phyloP scores from a whole-genome alignment of 64 coral and sea anemone genomes.

The Stichodactyla helianthus region DNA sequence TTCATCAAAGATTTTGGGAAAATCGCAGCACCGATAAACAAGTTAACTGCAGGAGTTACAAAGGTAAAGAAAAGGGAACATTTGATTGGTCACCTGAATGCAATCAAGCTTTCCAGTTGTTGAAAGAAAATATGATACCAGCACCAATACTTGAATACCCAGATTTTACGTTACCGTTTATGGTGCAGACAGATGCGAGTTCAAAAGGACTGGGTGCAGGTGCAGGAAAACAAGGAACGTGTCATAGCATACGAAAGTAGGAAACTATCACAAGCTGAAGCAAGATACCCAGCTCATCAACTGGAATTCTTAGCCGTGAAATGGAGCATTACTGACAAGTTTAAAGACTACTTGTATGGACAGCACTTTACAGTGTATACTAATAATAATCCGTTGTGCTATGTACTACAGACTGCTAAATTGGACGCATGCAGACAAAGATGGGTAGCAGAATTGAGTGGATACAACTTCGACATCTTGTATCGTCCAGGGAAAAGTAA shows the following conservation, averaged over 20 bases:
- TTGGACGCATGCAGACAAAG: constrained; percentile 6
- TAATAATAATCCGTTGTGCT: constrained; percentile 6
- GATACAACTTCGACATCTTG: constrained; percentile 1
- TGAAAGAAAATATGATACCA: constrained; percentile 17
- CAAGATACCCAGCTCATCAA: constrained; percentile 7
- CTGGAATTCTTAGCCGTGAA: constrained; percentile 8
- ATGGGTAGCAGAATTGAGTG: constrained; percentile 13
- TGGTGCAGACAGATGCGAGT: constrained; percentile 38
- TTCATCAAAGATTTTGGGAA: constrained; percentile 18
- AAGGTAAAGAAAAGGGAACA: neutral
- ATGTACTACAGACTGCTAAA: constrained; percentile 10
- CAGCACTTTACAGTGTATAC: constrained; percentile 23
- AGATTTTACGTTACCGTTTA: neutral
- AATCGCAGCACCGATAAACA: neutral
- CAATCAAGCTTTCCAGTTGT: constrained; percentile 12
- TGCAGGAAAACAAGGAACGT: constrained; percentile 36
- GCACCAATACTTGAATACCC: constrained; percentile 33
- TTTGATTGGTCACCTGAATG: constrained; percentile 34
- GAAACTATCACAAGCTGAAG: constrained; percentile 8
- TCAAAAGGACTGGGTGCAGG: constrained; percentile 27
- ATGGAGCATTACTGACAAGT: constrained; percentile 1
- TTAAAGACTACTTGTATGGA: constrained; percentile 34
- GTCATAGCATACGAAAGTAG: constrained; percentile 27
- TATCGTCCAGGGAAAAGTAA: constrained; percentile 7
- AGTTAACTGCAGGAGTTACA: constrained; percentile 12